Evolutionary conservation across 1,140 invertebrate species (phyloP), one percentile per base, ranked within the genome.

Genomic region (Leguminivora glycinivorella): DNA sequence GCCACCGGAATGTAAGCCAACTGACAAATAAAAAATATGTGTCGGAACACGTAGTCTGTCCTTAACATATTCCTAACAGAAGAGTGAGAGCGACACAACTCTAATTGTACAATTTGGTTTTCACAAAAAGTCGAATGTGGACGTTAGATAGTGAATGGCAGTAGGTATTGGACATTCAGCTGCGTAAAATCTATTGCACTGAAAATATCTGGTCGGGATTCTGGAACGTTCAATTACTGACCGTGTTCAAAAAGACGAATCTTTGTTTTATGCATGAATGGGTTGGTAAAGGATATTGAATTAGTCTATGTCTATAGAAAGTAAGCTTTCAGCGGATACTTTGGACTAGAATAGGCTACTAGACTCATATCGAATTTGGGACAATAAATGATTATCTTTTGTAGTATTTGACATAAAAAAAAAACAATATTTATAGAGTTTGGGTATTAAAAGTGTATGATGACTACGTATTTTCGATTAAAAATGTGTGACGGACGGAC

Each of bases 61-160:
- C 58, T 29, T 63, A 29, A 34, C 26, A 17, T 52, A 52, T 52
- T n/a, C 4, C 58, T 31, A 63, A 63, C 58, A 70, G 58, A 69
- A 71, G 77, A 79, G 80, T 74, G 72, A 74, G 69, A 69, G 70
- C 52, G 79, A 77, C 76, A 72, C 38, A 17, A 75, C 47, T 63
- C 7, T 63, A 63, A 31, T 34, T 29, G 58, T 63, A 63, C 26
- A 31, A 63, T 29, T 63, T 29, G 26, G 58, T 63, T 17, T 60
- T 63, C 26, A 29, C 47, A 52, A 22, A 63, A 63, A 63, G n/a
- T 19, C n/a, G 58, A 29, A 17, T 31, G 14, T 31, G 58, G 26
- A 29, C 58, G 24, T 17, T 63, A 17, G 52, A 38, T 34, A 72
- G 70, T 68, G 70, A 72, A 63, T 68, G 70, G 70, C 67, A 52